Conservation (phyloP, 2,797 vertebrate genomes). For the Pangasius krempfi region DNA sequence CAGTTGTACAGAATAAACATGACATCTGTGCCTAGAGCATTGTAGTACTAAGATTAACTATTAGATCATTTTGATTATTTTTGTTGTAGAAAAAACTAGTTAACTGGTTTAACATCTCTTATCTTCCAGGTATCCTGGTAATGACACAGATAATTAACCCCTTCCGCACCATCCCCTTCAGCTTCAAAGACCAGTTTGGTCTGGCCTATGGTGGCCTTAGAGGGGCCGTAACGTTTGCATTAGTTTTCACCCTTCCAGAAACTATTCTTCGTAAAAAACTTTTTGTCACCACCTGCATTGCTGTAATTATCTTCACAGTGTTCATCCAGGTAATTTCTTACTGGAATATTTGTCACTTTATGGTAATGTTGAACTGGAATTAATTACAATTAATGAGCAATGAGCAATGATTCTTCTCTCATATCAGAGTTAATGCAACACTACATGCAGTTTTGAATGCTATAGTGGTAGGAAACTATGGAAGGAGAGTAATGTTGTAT, state of each 20-base stretch:
- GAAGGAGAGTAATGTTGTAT: background rate
- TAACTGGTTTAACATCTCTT: slow-evolving; percentile 28
- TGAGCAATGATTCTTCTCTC: background rate
- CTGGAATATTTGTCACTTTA: background rate
- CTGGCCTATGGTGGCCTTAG: slow-evolving; percentile 92
- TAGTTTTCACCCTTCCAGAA: slow-evolving; percentile 91
- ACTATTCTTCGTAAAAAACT: slow-evolving; percentile 85
- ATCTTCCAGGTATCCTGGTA: slow-evolving; percentile 84
- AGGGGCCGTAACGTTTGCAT: slow-evolving; percentile 93
- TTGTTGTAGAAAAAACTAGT: background rate
- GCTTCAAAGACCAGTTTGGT: slow-evolving; percentile 95
- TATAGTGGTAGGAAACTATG: background rate
- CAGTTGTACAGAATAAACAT: background rate
- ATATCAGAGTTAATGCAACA: background rate
- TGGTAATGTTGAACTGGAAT: background rate
- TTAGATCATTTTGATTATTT: background rate
- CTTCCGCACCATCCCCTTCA: slow-evolving; percentile 93
- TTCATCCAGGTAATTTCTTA: slow-evolving; percentile 86
- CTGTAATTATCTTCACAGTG: slow-evolving; percentile 94
- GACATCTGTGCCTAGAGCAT: background rate
- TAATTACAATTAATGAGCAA: background rate
- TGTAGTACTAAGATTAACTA: background rate
- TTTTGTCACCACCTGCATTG: slow-evolving; percentile 91
- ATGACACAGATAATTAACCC: slow-evolving; percentile 95
- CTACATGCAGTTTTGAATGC: background rate